Evolutionary conservation across 2,888 invertebrate genomes (phyloP).

Genomic region (Lasioglossum pauxillum): DNA sequence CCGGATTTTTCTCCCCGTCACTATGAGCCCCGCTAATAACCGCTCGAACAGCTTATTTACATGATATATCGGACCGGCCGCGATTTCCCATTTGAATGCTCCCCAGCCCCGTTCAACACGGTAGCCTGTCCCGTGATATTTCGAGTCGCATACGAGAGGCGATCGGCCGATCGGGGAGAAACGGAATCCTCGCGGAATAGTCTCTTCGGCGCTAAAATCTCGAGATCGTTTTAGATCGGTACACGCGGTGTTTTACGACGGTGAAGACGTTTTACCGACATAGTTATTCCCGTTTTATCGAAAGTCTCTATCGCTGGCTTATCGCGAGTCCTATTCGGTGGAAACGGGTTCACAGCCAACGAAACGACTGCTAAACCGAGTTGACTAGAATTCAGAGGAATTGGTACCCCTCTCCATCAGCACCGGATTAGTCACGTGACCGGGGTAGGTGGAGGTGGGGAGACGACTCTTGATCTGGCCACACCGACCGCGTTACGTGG

Average conservation of each 20-base stretch:
- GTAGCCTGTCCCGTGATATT: conserved; percentile 5
- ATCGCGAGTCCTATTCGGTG: not conserved
- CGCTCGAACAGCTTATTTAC: conserved; percentile 75
- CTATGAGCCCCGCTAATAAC: conserved; percentile 76
- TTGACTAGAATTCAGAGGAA: too few relatives aligned
- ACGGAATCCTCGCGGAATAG: not conserved
- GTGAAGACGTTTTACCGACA: not conserved
- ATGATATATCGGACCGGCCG: conserved; percentile 64
- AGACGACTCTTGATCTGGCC: too few relatives aligned
- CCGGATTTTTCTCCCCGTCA: conserved; percentile 69
- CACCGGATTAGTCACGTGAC: not conserved
- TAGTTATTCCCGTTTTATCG: not conserved
- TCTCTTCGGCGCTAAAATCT: not conserved
- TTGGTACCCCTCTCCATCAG: too few relatives aligned
- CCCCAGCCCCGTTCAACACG: conserved; percentile 68
- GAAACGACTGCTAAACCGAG: not conserved
- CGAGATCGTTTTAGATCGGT: not conserved
- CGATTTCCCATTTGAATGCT: conserved; percentile 69
- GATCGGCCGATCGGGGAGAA: not conserved
- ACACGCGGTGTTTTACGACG: not conserved
- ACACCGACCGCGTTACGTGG: not conserved
- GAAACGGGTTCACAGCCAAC: not conserved
- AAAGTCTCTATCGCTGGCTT: not conserved
- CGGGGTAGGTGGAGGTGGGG: too few relatives aligned
- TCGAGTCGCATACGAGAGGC: not conserved